phyloP scores from a whole-genome alignment of 92 coral and sea anemone species.

The Epizoanthus rinbou region DNA sequence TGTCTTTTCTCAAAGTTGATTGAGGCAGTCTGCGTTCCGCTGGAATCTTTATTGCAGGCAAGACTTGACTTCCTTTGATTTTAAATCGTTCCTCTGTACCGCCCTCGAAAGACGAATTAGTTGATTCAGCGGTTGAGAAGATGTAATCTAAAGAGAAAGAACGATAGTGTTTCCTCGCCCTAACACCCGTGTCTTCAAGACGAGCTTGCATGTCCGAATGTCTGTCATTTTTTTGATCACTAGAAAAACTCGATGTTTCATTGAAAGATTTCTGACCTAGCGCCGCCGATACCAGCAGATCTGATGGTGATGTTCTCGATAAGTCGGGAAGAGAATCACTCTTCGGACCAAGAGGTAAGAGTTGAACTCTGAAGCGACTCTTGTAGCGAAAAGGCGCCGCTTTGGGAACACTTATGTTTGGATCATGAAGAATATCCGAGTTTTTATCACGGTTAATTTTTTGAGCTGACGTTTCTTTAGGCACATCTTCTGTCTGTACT shows the following conservation, averaged over 20 bases:
- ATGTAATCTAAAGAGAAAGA: slow-evolving; percentile 51
- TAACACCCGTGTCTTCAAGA: not conserved
- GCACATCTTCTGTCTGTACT: not conserved
- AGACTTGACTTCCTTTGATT: slow-evolving; percentile 44
- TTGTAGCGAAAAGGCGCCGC: slow-evolving; percentile 39
- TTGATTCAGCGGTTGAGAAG: slow-evolving; percentile 6
- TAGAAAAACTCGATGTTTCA: not conserved
- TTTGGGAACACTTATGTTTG: not conserved
- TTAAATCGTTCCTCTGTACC: not conserved
- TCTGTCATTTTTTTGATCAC: not conserved
- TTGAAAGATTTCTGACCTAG: slow-evolving; percentile 26
- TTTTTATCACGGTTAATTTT: not conserved
- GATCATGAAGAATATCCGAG: not conserved
- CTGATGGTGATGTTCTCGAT: not conserved
- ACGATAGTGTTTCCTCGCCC: slow-evolving; percentile 6
- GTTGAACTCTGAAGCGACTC: slow-evolving; percentile 62
- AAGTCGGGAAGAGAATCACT: slow-evolving; percentile 60
- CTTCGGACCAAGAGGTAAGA: slow-evolving; percentile 53
- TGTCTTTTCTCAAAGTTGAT: slow-evolving; percentile 1
- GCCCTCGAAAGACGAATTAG: slow-evolving; percentile 10
- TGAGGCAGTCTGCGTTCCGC: not conserved
- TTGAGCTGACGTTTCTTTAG: not conserved
- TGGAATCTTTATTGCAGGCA: slow-evolving; percentile 17
- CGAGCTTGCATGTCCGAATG: not conserved
- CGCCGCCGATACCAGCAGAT: slow-evolving; percentile 42